A percentile compares a stretch with the other conserved stretches of the same genome.
Evolutionary conservation across 2,113 vertebrate species (phyloP).

Genomic region (Urocynchramus pylzowi): DNA sequence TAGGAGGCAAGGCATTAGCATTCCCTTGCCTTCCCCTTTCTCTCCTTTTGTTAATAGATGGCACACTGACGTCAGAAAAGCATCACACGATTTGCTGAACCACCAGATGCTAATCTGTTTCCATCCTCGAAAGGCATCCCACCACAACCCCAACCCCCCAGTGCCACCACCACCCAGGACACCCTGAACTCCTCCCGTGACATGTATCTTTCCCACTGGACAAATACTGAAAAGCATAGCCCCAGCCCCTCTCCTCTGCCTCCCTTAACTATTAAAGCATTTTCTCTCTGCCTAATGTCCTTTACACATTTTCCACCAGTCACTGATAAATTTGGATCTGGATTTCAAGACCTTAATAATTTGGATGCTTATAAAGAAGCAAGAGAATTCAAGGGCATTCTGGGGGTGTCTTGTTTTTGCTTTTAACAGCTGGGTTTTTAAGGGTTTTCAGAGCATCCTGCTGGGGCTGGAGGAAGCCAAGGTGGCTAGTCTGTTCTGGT

Average conservation of each 20-base stretch:
- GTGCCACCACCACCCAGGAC: background rate
- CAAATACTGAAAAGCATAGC: background rate
- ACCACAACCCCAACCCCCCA: rapidly evolving
- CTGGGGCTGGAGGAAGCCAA: background rate
- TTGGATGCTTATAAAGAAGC: background rate
- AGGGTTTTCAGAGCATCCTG: background rate
- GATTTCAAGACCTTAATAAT: background rate
- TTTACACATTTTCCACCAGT: background rate
- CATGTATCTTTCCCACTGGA: background rate
- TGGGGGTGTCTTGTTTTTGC: background rate
- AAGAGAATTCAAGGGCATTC: background rate
- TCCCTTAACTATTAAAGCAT: background rate
- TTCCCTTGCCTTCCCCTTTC: background rate
- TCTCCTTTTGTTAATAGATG: background rate
- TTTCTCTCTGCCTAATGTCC: background rate
- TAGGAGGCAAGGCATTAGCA: background rate
- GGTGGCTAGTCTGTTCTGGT: background rate
- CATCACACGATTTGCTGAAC: background rate
- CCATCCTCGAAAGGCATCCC: background rate
- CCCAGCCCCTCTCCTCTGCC: background rate
- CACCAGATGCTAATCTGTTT: background rate
- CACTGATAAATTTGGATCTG: background rate
- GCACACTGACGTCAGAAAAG: background rate
- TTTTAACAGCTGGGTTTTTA: background rate
- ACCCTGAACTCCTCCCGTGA: background rate